Evolutionary conservation across 2,797 vertebrate genomes (phyloP).

Genomic region (Malacoraja senta): DNA sequence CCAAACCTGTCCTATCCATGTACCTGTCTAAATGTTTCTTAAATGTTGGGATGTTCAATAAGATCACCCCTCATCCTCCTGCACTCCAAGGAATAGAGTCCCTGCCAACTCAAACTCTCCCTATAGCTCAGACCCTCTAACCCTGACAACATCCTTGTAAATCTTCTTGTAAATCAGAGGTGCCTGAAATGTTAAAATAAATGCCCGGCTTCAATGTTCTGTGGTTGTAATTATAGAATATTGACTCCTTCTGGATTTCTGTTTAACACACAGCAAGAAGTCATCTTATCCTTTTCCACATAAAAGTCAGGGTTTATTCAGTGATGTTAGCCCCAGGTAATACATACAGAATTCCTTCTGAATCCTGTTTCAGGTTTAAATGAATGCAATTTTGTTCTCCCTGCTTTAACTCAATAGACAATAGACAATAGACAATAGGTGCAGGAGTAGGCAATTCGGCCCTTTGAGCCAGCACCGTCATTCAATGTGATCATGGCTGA

Average conservation of each 20-base stretch:
- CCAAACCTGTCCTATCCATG: too few species aligned
- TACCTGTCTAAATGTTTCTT: too few species aligned
- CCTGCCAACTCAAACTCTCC: too few species aligned
- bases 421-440: too few species aligned
- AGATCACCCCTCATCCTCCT: too few species aligned
- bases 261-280: slow-evolving; percentile 10
- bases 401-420: neutral
- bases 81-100: too few species aligned
- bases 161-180: neutral
- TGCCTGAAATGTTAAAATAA: slow-evolving; percentile 21
- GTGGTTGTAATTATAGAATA: neutral
- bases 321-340: neutral
- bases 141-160: too few species aligned
- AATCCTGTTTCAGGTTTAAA: neutral
- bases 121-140: too few species aligned
- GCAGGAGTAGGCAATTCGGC: too few species aligned
- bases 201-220: neutral
- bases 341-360: neutral
- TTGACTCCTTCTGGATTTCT: neutral
- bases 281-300: slow-evolving; percentile 10
- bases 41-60: too few species aligned
- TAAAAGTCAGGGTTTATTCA: neutral
- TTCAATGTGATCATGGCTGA: too few species aligned
- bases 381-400: neutral
- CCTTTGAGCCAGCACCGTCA: too few species aligned